Conservation (phyloP, 2,113 vertebrate genomes). For the Callipepla squamata region DNA sequence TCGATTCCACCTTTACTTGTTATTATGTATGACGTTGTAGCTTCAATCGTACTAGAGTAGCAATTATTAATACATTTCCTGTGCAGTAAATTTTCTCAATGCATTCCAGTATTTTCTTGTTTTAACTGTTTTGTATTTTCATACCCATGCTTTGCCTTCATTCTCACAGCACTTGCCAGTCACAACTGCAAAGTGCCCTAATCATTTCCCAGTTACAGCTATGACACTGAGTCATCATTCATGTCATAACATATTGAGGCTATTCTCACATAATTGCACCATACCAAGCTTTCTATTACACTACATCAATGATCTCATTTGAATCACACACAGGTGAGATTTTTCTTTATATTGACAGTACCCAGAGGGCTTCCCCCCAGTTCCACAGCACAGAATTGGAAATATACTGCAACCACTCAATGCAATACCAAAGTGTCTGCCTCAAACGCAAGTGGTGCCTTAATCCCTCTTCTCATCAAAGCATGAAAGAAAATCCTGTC, state of each 20-base stretch:
- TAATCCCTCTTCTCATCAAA: background rate
- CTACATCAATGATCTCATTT: background rate
- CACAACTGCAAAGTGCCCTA: background rate
- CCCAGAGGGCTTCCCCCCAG: background rate
- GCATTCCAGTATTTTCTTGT: background rate
- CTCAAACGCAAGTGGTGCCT: background rate
- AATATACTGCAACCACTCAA: background rate
- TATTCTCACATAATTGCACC: slow-evolving; percentile 13
- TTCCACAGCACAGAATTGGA: background rate
- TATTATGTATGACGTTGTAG: background rate
- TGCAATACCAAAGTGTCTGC: background rate
- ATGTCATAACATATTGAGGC: background rate
- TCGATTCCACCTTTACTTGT: background rate
- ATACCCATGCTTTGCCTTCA: background rate
- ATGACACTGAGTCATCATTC: background rate
- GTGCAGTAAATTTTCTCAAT: background rate
- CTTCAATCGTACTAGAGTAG: background rate
- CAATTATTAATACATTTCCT: background rate
- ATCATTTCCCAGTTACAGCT: background rate
- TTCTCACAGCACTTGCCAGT: background rate
- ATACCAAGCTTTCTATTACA: background rate
- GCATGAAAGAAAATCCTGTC: background rate
- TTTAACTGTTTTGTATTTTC: background rate
- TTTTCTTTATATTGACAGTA: background rate
- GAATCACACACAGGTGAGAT: background rate